Percentiles rank a stretch among this genome's conserved stretches.
Evolutionary conservation across 2,888 invertebrate species (phyloP).

Genomic region (Sarcophaga variegata): DNA sequence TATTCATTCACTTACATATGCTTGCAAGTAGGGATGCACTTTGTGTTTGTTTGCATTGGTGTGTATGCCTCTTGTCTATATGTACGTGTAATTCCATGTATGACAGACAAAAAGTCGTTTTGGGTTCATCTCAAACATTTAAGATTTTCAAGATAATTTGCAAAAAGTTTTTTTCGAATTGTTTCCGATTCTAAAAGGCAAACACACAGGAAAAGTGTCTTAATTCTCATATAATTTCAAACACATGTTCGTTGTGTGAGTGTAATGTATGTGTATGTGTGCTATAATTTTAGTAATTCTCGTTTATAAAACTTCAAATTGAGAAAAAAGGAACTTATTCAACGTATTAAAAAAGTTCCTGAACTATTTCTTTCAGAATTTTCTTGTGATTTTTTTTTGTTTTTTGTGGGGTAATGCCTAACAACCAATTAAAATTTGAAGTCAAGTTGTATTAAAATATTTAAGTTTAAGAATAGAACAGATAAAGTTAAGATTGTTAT

Average conservation of each 20-base stretch:
- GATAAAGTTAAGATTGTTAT: conserved; percentile 2
- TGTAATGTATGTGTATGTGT: neutral
- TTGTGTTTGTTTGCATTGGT: neutral
- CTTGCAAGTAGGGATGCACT: neutral
- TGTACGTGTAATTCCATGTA: neutral
- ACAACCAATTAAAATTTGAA: conserved; percentile 46
- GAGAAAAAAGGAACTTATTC: conserved; percentile 1
- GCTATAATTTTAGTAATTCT: neutral
- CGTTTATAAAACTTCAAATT: neutral
- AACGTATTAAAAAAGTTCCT: conserved; percentile 14
- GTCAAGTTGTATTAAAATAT: conserved; percentile 5
- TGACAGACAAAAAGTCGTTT: conserved; percentile 37
- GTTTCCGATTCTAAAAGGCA: conserved; percentile 49
- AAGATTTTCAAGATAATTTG: conserved; percentile 58
- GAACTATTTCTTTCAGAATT: conserved; percentile 10
- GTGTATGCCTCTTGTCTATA: neutral
- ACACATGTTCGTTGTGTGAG: too few species aligned
- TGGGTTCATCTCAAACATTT: conserved; percentile 47
- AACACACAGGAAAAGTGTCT: conserved; percentile 51
- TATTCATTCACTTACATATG: neutral
- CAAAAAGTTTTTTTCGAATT: conserved; percentile 52
- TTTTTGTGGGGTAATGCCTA: neutral
- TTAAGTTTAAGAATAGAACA: neutral
- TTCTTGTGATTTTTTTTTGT: neutral
- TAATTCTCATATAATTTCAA: conserved; percentile 34